Percentiles rank a stretch among this genome's conserved stretches.
Evolutionary conservation across 2,888 invertebrate species (phyloP).

Genomic region (Lithophane socia): DNA sequence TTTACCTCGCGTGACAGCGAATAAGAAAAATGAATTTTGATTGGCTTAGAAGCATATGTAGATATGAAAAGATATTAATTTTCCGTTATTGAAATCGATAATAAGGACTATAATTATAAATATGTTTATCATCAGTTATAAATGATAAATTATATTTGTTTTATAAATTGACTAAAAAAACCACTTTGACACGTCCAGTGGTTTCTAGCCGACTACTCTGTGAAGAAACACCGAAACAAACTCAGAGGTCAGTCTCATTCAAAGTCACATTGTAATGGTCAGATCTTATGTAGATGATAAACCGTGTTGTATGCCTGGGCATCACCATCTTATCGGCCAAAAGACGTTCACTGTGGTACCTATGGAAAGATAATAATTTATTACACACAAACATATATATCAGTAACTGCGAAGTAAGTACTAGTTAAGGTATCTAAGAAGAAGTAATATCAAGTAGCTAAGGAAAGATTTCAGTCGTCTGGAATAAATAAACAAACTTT

Average conservation of each 20-base stretch:
- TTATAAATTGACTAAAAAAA: not conserved
- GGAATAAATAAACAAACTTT: constrained; percentile 3
- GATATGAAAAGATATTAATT: too few species aligned
- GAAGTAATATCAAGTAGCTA: not conserved
- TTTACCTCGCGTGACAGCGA: too few species aligned
- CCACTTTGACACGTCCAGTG: too few species aligned
- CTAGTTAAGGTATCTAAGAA: not conserved
- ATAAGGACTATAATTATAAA: too few species aligned
- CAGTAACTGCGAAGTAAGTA: not conserved
- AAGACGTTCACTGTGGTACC: not conserved
- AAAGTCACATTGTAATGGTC: not conserved
- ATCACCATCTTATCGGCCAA: not conserved
- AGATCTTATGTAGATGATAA: not conserved
- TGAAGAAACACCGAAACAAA: not conserved
- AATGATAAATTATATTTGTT: not conserved
- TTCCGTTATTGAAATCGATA: too few species aligned
- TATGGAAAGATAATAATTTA: not conserved
- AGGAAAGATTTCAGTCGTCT: not conserved
- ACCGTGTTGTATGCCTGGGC: not conserved
- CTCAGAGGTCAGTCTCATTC: not conserved
- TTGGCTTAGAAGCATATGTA: too few species aligned
- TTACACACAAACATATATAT: not conserved
- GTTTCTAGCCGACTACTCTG: not conserved
- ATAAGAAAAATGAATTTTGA: too few species aligned
- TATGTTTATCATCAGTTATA: not conserved